Conservation (phyloP, 2,113 vertebrate species). For the Rhinichthys klamathensis region DNA sequence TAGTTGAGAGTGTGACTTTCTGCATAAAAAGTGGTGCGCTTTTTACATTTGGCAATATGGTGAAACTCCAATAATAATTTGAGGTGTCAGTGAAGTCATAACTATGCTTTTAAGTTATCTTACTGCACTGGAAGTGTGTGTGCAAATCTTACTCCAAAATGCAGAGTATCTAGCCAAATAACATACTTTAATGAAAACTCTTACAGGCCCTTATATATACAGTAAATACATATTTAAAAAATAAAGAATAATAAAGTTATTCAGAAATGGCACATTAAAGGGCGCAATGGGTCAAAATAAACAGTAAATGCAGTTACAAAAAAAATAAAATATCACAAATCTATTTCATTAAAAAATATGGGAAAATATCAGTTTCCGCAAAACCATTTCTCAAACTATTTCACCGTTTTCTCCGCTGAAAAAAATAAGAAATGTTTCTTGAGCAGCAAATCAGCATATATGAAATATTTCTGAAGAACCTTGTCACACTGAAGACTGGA, state of each 20-base stretch:
- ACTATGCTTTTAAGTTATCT: not conserved
- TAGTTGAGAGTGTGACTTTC: slow-evolving; percentile 27
- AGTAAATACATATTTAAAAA: too few species aligned
- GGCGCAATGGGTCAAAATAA: too few species aligned
- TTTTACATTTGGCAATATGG: not conserved
- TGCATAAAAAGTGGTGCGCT: not conserved
- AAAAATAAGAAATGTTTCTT: not conserved
- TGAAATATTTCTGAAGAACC: too few species aligned
- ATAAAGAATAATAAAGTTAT: too few species aligned
- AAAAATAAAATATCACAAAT: too few species aligned
- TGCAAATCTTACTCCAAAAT: not conserved
- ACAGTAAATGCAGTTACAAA: too few species aligned
- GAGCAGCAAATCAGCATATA: not conserved
- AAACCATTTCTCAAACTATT: too few species aligned
- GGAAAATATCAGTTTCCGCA: too few species aligned
- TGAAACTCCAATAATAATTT: not conserved
- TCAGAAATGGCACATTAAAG: too few species aligned
- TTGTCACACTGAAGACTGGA: too few species aligned
- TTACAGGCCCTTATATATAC: too few species aligned
- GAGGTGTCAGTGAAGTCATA: not conserved
- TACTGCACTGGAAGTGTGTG: not conserved
- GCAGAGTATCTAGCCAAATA: not conserved
- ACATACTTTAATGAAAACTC: not conserved
- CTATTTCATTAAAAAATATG: too few species aligned
- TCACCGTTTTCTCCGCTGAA: not conserved